These are phyloP conservation scores for Peucedramus taeniatus DNA, from an alignment of 2,113 vertebrate species.

Conservation along the genomic window DNA sequence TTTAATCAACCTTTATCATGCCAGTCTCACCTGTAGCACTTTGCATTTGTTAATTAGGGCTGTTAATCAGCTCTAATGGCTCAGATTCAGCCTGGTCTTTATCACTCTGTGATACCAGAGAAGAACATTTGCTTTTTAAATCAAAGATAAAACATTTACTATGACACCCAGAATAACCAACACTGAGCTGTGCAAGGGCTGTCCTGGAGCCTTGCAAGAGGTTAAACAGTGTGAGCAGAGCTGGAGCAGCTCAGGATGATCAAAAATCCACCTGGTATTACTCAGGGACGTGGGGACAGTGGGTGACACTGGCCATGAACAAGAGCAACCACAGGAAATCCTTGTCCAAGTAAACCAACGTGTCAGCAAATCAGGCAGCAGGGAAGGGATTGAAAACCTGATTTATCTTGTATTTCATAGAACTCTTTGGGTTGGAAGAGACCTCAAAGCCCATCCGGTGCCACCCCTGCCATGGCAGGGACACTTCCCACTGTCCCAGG, in stretches of 20 bases:
- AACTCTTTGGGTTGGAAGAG: fast-evolving
- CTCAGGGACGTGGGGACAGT: background rate
- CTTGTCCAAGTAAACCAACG: background rate
- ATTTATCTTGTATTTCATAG: background rate
- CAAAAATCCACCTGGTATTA: background rate
- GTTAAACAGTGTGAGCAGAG: background rate
- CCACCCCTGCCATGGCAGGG: background rate
- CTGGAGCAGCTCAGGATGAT: background rate
- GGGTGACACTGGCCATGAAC: background rate
- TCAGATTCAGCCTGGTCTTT: background rate
- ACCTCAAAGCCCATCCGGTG: background rate
- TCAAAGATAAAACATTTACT: background rate
- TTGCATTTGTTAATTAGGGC: background rate
- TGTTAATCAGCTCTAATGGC: background rate
- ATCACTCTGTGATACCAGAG: fast-evolving
- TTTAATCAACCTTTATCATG: fast-evolving
- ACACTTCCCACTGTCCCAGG: background rate
- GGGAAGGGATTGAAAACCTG: background rate
- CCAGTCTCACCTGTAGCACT: background rate
- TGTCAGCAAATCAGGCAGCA: background rate
- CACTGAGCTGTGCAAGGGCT: fast-evolving
- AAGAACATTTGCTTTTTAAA: background rate
- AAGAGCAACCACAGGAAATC: background rate
- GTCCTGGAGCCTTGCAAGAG: background rate
- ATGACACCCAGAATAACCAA: background rate